Base-by-base conservation (phyloP, 2,888 invertebrate species). In the Catocala sponsa region DNA sequence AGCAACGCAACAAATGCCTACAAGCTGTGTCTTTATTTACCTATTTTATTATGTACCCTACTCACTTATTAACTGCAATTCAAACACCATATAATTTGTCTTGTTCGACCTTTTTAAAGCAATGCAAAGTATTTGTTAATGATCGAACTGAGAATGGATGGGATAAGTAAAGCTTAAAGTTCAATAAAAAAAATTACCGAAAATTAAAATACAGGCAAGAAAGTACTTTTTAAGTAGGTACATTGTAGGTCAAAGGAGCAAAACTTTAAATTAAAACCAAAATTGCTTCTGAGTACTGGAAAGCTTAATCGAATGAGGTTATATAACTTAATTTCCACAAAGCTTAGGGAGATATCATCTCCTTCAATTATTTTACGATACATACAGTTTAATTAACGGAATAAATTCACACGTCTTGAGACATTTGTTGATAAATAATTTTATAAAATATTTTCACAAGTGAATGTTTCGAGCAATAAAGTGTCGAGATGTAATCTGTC, bases 1-100 rank as follows among this genome's bases (percentile, higher is more conserved):
- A 85, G 80, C 79, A 75, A 79, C 73, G 76, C 79, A 82, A 84
- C 83, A 81, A 85, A 87, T 84, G 85, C 82, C 83, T 72, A 63
- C 72, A 63, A 81, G 84, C 80, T 72, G 71, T 55, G 25, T 79
- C 80, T 82, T 81, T 83, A 86, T 85, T 85, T 81, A 77, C 78
- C 76, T 65, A 70, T 72, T 79, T 79, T 79, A 80, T 81, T 79
- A 53, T 51, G 68, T 72, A 56, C 42, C 48, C 65, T 68, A 67
- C 64, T 63, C 64, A 73, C 65, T 58, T 63, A 58, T 67, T 35
- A 46, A 38, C 49, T 25, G 11, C 5, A 42, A 58, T 49, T 55
- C 59, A 55, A 54, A 50, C 50, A 25, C 47, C 35, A n/a, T 52
- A 59, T 35, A 35, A 46, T 46, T 33, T 46, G 32, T 35, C 13